These are phyloP conservation scores for Discoglossus pictus DNA, from an alignment of 2,797 vertebrate genomes.

Conservation along the genomic window DNA sequence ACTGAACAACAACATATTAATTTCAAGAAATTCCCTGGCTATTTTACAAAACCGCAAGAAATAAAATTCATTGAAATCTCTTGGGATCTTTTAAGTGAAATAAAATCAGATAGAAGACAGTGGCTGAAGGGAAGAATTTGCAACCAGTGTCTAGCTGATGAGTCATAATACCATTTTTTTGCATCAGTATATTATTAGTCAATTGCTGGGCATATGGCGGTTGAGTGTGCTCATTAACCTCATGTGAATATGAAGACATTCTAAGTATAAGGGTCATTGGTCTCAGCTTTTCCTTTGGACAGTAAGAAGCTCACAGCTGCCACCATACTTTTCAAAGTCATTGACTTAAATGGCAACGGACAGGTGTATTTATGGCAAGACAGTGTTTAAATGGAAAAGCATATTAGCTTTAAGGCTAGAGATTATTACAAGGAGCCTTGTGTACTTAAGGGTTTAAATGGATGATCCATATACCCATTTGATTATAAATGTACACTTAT, in stretches of 20 bases:
- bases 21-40: too few relatives aligned
- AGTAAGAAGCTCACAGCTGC: not conserved
- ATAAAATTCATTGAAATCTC: too few relatives aligned
- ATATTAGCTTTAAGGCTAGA: not conserved
- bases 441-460: not conserved
- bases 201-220: not conserved
- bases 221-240: not conserved
- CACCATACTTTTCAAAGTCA: not conserved
- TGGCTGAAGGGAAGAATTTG: too few relatives aligned
- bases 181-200: too few relatives aligned
- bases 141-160: too few relatives aligned
- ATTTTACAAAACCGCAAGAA: too few relatives aligned
- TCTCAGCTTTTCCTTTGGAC: not conserved
- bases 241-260: not conserved
- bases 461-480: too few relatives aligned
- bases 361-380: slow-evolving; percentile 8
- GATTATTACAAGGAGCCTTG: slow-evolving; percentile 5
- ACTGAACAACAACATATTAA: too few relatives aligned
- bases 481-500: too few relatives aligned
- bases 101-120: too few relatives aligned
- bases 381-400: not conserved
- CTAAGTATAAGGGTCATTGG: not conserved
- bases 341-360: not conserved
- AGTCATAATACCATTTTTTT: too few relatives aligned
- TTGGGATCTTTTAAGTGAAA: too few relatives aligned